Evolutionary conservation across 2,888 invertebrate genomes (phyloP), one percentile per base, ranked within the genome.

Genomic region (Sphaerophoria taeniata): DNA sequence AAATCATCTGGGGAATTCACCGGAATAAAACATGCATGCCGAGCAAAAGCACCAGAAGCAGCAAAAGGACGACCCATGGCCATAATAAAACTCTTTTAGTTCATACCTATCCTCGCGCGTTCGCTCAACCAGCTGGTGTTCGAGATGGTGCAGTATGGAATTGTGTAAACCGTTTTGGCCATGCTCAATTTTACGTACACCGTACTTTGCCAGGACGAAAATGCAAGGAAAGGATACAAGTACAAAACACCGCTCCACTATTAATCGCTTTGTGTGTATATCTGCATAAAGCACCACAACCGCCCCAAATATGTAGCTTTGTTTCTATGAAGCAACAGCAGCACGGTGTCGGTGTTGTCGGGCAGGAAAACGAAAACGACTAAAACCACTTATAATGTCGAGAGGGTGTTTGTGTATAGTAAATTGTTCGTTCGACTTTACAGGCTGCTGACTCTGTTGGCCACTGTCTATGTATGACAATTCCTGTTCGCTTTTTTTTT

Each of bases 1-100:
- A 85, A 81, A 85, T 85, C 81, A 85, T 81, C 80, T 69, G 75
- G 77, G 71, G 74, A 85, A 80, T 84, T 87, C 73, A 51, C 81
- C 82, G 73, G 63, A 82, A 82, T 85, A 73, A 82, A 77, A 78
- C 70, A 83, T 78, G 77, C 51, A 81, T 60, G 39, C 60, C 47
- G 73, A 43, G 43, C 9, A 43, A 12, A 24, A 7, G 53, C 45
- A 53, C 36, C 33, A 43, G 61, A 39, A 79, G 60, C 56, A 60
- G 49, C 51, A 49, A 65, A 47, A 88, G 70, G 51, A 75, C 56
- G 61, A 63, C 49, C 16, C 67, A 47, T 24, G 24, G 24, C 24
- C 24, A 24, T 24, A 24, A 24, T 33, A 58, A 72, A 39, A 51
- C 63, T 72, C 34, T 49, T 67, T 56, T 47, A 60, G 51, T 47